Percentiles rank a stretch among this genome's conserved stretches.
These are phyloP conservation scores for Bos javanicus DNA, from an alignment of 2,113 vertebrate genomes.

Conservation along the genomic window DNA sequence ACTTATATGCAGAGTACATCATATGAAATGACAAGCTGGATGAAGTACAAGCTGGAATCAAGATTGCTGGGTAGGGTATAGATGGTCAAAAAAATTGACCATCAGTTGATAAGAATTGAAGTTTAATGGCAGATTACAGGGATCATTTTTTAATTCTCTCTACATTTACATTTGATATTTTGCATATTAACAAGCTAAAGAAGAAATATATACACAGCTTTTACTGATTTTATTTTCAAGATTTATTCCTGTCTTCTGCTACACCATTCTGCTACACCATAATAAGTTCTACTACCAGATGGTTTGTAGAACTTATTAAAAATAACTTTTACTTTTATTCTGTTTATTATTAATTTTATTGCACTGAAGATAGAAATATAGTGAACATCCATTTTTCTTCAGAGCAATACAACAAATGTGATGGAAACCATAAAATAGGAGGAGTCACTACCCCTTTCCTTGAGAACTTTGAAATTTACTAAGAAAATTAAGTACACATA, in stretches of 20 bases:
- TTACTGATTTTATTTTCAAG: conserved; percentile 3
- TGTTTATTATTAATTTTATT: background rate
- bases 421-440: background rate
- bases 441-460: background rate
- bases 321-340: conserved; percentile 22
- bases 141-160: background rate
- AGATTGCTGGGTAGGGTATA: background rate
- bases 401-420: background rate
- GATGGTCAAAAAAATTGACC: background rate
- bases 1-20: too few relatives aligned
- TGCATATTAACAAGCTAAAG: background rate
- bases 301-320: background rate
- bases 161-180: background rate
- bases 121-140: background rate
- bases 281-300: background rate
- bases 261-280: background rate
- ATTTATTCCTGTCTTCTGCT: background rate
- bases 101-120: background rate
- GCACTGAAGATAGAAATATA: background rate
- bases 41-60: too few relatives aligned
- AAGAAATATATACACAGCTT: background rate
- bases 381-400: background rate
- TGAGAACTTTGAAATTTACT: background rate
- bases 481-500: background rate
- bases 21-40: too few relatives aligned